Percentiles rank a stretch among this genome's conserved stretches.
Conservation (phyloP, 2,113 vertebrate species). For the Phalacrocorax pelagicus region DNA sequence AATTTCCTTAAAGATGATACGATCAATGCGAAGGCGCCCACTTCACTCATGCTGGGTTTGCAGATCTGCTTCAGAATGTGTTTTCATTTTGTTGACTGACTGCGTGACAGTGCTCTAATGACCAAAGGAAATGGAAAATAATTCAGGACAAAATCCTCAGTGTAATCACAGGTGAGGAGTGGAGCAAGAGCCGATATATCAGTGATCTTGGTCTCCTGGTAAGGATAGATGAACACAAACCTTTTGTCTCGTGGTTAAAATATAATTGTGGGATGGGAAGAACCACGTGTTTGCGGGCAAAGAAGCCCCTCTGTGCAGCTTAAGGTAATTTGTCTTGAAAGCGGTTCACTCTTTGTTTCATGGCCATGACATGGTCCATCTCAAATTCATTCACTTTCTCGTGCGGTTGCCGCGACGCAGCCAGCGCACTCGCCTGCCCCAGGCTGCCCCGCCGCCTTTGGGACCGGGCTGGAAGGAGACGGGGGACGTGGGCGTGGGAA, state of each 20-base stretch:
- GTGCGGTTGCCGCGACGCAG: not conserved
- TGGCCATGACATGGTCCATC: accelerated
- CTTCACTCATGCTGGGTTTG: not conserved
- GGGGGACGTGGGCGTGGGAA: not conserved
- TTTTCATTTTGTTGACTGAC: not conserved
- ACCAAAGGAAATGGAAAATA: not conserved
- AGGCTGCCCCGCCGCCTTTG: not conserved
- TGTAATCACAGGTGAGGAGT: not conserved
- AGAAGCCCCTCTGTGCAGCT: not conserved
- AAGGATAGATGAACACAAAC: not conserved
- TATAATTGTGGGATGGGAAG: not conserved
- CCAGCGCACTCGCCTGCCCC: too few relatives aligned
- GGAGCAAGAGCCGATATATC: not conserved
- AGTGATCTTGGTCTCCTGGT: not conserved
- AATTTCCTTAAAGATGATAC: constrained; percentile 10
- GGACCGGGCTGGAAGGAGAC: not conserved
- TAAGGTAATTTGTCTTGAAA: not conserved
- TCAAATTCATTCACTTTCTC: too few relatives aligned
- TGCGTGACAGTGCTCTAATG: not conserved
- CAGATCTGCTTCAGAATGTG: not conserved
- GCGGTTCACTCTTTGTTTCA: not conserved
- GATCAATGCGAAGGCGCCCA: not conserved
- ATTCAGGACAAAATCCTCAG: not conserved
- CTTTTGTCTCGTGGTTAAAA: not conserved
- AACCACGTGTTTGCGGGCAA: not conserved